Evolutionary conservation across 2,797 vertebrate species (phyloP), one percentile per base, ranked within the genome.

Genomic region (Sebastes oblongus): DNA sequence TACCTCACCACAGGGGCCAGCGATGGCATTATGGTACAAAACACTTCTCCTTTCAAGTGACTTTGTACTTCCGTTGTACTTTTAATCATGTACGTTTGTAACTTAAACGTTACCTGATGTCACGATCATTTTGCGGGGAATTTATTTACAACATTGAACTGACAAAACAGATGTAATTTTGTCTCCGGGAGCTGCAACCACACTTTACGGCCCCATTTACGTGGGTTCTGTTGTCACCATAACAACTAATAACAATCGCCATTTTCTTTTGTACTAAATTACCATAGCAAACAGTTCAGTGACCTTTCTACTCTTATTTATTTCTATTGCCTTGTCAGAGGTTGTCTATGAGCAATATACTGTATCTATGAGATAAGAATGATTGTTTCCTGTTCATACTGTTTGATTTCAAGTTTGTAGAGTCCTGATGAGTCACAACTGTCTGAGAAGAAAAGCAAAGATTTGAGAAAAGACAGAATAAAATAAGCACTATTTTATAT

Each of bases 1-100:
- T 98, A 96, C 91, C 96, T 98, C 68, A 96, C 97, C 78, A 97
- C 97, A 0, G 98, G 98, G 1, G 97, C 97, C 92, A 98, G 97
- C 5, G 96, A 96, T 0, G 97, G 96, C 86, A 97, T 98, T 25
- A 88, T 97, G 96, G 97, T 98, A 96, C 25, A 77, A 20, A 64
- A 65, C 16, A n/a, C 42, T 3, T 39, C 29, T 67, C 24, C 66
- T 52, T 71, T 32, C 24, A 18, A 8, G 20, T 72, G 66, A 77
- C 52, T 65, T 39, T 67, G 29, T 80, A n/a, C 56, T 22, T 66
- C 36, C 39, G 1, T 11, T 75, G 42, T 54, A 29, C 64, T 70
- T 46, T 52, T 3, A 29, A 59, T 52, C 27, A 7, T n/a, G 24
- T 8, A 6, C 9, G 20, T 75, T 39, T 52, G 25, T 54, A 11